A percentile compares a stretch with the other conserved stretches of the same genome.
Conservation (phyloP, 92 coral and sea anemone genomes). For the Phenganax subtilis region DNA sequence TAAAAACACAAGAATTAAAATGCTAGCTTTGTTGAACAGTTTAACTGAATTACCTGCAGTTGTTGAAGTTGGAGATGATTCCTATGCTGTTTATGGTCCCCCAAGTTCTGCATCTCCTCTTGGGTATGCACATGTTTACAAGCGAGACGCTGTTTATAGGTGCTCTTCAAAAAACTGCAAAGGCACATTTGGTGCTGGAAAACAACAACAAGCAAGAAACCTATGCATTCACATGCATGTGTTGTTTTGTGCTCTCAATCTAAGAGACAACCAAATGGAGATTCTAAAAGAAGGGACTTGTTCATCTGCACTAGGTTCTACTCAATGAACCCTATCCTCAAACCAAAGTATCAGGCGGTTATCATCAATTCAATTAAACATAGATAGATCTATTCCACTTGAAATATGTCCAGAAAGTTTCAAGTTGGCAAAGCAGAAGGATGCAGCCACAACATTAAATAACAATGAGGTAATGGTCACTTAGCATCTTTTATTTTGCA, state of each 20-base stretch:
- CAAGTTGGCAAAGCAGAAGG: constrained; percentile 9
- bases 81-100: constrained; percentile 39
- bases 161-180: constrained; percentile 39
- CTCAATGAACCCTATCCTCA: neutral
- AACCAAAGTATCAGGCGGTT: neutral
- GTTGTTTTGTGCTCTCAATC: constrained; percentile 21
- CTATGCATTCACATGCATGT: constrained; percentile 36
- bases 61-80: constrained; percentile 31
- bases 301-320: too few species aligned
- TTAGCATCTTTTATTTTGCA: too few species aligned
- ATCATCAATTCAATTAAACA: neutral
- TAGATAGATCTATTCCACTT: constrained; percentile 3
- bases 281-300: too few species aligned
- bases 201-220: constrained; percentile 30
- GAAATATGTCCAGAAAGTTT: neutral
- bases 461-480: constrained; percentile 1
- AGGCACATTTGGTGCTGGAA: constrained; percentile 23
- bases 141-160: neutral
- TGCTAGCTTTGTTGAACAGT: neutral
- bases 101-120: constrained; percentile 39
- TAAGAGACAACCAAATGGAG: neutral
- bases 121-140: constrained; percentile 33
- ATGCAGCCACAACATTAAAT: constrained; percentile 29
- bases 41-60: constrained; percentile 11
- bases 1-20: neutral